phyloP scores from a whole-genome alignment of 1,140 invertebrate species.

The Drosophila fuyamai region DNA sequence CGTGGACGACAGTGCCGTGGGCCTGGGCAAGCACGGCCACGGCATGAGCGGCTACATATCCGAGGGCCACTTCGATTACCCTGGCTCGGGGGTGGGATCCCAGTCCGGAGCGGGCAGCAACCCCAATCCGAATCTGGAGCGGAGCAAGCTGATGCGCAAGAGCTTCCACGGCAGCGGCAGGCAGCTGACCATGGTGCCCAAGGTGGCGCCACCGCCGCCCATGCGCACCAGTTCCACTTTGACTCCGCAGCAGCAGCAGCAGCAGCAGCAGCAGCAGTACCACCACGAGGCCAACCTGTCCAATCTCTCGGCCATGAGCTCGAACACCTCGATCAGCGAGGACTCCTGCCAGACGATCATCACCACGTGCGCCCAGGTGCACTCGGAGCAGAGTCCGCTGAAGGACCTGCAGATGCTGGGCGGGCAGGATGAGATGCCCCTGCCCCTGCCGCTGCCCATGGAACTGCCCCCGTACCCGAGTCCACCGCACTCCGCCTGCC shows the following conservation, averaged over 20 bases:
- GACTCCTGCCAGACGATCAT: conserved; percentile 92
- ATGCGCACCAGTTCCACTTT: conserved; percentile 91
- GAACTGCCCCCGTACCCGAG: conserved; percentile 93
- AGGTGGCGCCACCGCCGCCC: conserved; percentile 94
- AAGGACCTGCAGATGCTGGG: conserved; percentile 84
- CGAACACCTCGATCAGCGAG: conserved; percentile 92
- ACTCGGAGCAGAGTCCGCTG: conserved; percentile 90
- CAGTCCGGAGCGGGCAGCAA: conserved; percentile 26
- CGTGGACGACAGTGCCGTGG: conserved; percentile 90
- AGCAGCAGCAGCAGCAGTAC: conserved; percentile 71
- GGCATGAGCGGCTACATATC: conserved; percentile 92
- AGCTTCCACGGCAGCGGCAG: conserved; percentile 94
- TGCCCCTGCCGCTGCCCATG: conserved; percentile 60
- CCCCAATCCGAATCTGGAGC: conserved; percentile 92
- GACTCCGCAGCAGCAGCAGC: conserved; percentile 78
- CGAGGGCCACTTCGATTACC: conserved; percentile 93
- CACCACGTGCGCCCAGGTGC: conserved; percentile 91
- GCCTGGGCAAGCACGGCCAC: conserved; percentile 85
- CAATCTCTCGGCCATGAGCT: conserved; percentile 86
- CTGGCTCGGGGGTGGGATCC: conserved; percentile 58
- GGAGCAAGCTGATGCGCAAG: conserved; percentile 94
- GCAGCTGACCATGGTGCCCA: conserved; percentile 90
- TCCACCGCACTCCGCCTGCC: conserved; percentile 89
- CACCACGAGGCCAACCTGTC: conserved; percentile 83
- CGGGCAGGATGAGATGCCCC: conserved; percentile 14